Evolutionary conservation across 2,797 vertebrate species (phyloP).

Genomic region (Sebastes aleutianus): DNA sequence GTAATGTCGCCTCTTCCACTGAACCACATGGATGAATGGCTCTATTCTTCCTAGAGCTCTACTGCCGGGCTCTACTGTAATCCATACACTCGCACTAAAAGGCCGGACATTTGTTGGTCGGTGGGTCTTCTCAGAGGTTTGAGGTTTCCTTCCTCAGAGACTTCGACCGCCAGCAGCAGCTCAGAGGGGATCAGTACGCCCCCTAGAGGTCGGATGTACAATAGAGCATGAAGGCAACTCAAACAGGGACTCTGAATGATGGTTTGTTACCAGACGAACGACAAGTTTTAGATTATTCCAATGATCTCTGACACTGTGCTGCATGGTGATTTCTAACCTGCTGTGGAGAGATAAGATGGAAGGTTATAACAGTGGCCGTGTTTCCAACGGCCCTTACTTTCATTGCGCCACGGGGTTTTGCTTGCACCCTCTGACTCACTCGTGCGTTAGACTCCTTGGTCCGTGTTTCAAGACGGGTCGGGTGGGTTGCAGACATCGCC

Average conservation of each 20-base stretch:
- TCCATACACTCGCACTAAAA: conserved; percentile 3
- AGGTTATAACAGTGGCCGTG: too few species aligned
- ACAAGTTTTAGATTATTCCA: not conserved
- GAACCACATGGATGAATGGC: conserved; percentile 1
- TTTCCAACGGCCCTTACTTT: accelerated
- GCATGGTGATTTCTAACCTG: not conserved
- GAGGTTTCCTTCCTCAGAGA: conserved; percentile 5
- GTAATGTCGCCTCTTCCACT: not conserved
- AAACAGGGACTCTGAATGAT: not conserved
- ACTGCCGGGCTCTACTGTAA: not conserved
- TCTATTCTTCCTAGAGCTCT: not conserved
- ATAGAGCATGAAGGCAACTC: not conserved
- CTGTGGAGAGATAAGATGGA: not conserved
- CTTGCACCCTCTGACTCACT: too few species aligned
- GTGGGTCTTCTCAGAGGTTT: not conserved
- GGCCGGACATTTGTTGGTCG: conserved; percentile 19
- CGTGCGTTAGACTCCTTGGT: too few species aligned
- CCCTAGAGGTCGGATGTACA: too few species aligned
- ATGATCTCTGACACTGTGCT: not conserved
- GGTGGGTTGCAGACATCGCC: too few species aligned
- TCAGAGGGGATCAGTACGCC: not conserved
- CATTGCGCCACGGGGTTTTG: too few species aligned
- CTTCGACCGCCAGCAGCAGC: not conserved
- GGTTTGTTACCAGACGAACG: not conserved
- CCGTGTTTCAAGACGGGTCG: too few species aligned